Conservation (phyloP, 2,113 vertebrate genomes). For the Corynorhinus townsendii region DNA sequence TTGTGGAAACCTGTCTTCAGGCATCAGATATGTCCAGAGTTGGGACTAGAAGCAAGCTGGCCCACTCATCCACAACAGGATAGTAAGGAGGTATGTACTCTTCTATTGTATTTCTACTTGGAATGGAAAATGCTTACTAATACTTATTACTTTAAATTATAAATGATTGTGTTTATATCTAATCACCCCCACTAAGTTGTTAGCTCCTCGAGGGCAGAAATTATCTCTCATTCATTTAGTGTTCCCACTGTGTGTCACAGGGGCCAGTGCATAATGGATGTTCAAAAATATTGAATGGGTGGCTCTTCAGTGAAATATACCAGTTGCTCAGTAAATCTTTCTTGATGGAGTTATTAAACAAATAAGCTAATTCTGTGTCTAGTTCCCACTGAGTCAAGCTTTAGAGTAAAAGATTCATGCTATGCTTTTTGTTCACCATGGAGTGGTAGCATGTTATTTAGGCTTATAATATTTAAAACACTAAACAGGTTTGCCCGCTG, state of each 20-base stretch:
- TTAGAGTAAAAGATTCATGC: not conserved
- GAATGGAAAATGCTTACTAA: not conserved
- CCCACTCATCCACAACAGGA: constrained; percentile 48
- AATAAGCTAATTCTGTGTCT: not conserved
- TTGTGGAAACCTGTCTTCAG: constrained; percentile 95
- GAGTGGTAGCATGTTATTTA: not conserved
- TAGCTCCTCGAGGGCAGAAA: not conserved
- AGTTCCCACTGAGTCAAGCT: not conserved
- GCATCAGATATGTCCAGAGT: constrained; percentile 85
- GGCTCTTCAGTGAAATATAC: not conserved
- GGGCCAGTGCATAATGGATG: not conserved
- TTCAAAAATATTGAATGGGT: not conserved
- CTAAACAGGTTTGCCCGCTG: not conserved
- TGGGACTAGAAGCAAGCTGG: constrained; percentile 45
- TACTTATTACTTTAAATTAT: not conserved
- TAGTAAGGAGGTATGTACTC: constrained; percentile 76
- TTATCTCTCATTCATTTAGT: not conserved
- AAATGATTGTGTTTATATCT: not conserved
- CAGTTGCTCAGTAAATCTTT: not conserved
- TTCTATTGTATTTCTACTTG: not conserved
- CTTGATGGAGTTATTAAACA: not conserved
- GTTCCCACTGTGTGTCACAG: not conserved
- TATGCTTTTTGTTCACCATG: not conserved
- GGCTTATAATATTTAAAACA: not conserved
- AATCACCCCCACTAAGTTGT: not conserved